Evolutionary conservation across 2,888 invertebrate species (phyloP).

Genomic region (Acheta domesticus): DNA sequence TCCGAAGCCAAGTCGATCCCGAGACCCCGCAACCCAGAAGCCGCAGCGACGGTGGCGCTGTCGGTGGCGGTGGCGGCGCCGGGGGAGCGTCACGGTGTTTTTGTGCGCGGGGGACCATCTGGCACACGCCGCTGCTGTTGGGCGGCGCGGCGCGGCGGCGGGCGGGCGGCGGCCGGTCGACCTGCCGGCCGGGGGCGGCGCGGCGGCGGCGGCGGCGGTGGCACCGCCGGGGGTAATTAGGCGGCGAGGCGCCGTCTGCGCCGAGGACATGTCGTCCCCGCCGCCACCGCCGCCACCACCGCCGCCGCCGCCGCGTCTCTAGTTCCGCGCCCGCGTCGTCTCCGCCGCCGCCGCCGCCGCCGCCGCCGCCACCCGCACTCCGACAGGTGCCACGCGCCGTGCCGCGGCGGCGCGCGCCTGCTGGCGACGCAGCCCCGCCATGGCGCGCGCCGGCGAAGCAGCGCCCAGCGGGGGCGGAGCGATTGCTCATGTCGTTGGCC

Average conservation of each 20-base stretch:
- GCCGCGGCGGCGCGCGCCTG: not conserved
- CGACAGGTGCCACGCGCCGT: slow-evolving; percentile 5
- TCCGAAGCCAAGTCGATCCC: not conserved
- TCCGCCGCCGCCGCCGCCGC: not conserved
- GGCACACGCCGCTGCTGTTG: not conserved
- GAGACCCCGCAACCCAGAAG: not conserved
- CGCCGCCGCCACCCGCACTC: not conserved
- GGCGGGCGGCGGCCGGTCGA: not conserved
- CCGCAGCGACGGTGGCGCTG: not conserved
- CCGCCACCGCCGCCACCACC: not conserved
- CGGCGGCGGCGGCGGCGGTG: not conserved
- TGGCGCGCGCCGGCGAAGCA: not conserved
- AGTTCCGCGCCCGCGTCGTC: not conserved
- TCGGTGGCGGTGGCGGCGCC: not conserved
- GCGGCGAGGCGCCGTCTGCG: not conserved
- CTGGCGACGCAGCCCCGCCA: not conserved
- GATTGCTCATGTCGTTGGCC: not conserved
- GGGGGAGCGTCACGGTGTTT: slow-evolving; percentile 7
- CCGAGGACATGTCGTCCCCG: not conserved
- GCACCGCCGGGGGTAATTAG: not conserved
- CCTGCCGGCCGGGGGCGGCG: not conserved
- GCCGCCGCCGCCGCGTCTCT: not conserved
- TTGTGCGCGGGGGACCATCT: slow-evolving; percentile 5
- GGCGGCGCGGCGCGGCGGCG: not conserved
- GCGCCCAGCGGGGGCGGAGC: not conserved